Percentiles rank a stretch among this genome's conserved stretches.
Evolutionary conservation across 2,113 vertebrate species (phyloP).

Genomic region (Prunella himalayana): DNA sequence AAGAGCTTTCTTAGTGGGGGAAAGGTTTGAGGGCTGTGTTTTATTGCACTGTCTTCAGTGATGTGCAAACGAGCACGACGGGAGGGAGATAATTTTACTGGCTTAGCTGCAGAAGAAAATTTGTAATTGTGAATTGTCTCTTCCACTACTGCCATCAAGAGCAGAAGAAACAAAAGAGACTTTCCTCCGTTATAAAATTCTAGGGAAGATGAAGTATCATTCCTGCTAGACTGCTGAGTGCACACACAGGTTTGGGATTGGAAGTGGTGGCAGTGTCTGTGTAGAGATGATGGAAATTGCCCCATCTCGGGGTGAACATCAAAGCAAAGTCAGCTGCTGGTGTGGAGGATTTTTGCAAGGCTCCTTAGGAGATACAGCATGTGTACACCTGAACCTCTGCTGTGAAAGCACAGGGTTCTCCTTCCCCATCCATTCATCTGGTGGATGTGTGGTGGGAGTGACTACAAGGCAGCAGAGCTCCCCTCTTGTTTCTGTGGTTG

Average conservation of each 20-base stretch:
- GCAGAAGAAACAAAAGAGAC: not conserved
- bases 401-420: not conserved
- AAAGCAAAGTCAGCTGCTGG: not conserved
- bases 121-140: not conserved
- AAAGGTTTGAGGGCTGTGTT: not conserved
- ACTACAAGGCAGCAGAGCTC: not conserved
- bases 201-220: not conserved
- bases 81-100: not conserved
- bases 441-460: accelerated
- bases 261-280: not conserved
- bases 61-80: accelerated
- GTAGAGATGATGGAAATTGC: not conserved
- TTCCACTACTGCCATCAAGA: not conserved
- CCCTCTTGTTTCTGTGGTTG: not conserved
- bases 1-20: not conserved
- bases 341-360: not conserved
- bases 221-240: not conserved
- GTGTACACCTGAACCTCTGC: not conserved
- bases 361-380: not conserved
- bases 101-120: not conserved
- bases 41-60: not conserved
- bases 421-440: not conserved
- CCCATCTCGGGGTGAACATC: not conserved
- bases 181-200: not conserved
- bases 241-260: not conserved